phyloP scores from a whole-genome alignment of 1,140 invertebrate species.

The Cotesia glomerata region DNA sequence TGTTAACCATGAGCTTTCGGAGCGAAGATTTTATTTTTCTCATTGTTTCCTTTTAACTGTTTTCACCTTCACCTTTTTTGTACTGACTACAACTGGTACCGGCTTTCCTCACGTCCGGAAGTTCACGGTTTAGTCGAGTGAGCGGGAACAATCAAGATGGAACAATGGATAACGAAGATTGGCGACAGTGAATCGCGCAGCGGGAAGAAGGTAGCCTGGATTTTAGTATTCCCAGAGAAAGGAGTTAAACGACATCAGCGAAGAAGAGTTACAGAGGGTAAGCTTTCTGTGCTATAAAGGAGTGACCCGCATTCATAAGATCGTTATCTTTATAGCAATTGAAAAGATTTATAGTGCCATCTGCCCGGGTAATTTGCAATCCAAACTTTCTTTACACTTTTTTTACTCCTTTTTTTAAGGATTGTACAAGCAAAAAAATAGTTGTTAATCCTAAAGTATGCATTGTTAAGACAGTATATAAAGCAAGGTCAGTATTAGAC shows the following conservation, averaged over 20 bases:
- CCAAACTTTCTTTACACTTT: background rate
- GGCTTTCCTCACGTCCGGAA: slow-evolving; percentile 23
- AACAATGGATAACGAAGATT: slow-evolving; percentile 31
- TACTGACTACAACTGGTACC: too few relatives aligned
- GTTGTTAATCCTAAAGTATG: too few relatives aligned
- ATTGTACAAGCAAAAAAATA: too few relatives aligned
- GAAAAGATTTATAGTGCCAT: slow-evolving; percentile 14
- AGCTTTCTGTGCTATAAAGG: slow-evolving; percentile 5
- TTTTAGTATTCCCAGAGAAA: slow-evolving; percentile 3
- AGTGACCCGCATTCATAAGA: slow-evolving; percentile 23
- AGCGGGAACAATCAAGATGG: slow-evolving; percentile 29
- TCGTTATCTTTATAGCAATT: slow-evolving; percentile 22
- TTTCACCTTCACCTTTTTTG: background rate
- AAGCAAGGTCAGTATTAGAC: too few relatives aligned
- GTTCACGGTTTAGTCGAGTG: slow-evolving; percentile 30
- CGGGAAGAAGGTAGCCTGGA: background rate
- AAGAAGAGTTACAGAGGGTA: background rate
- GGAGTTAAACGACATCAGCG: background rate
- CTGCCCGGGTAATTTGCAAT: slow-evolving; percentile 19
- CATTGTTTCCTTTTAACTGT: slow-evolving; percentile 25
- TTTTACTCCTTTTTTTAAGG: too few relatives aligned
- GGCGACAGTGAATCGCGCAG: slow-evolving; percentile 21
- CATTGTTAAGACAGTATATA: too few relatives aligned
- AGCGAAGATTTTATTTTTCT: background rate
- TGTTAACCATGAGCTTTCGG: background rate